These are phyloP conservation scores for Sardina pilchardus DNA, from an alignment of 2,113 vertebrate species.

Conservation along the genomic window DNA sequence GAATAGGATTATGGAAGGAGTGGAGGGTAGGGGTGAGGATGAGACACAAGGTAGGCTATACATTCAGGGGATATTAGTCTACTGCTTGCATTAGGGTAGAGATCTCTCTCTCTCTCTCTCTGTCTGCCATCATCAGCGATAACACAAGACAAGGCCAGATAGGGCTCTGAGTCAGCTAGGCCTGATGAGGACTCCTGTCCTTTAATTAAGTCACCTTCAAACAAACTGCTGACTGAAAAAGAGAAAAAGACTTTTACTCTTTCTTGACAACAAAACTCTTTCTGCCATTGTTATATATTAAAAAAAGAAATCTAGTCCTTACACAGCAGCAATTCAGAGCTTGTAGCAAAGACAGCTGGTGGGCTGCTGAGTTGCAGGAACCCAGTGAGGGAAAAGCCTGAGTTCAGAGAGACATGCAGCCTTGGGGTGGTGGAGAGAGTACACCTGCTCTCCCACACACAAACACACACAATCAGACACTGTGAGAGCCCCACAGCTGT, in stretches of 20 bases:
- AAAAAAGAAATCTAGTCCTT: background rate
- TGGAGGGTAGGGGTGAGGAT: background rate
- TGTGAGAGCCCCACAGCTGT: slow-evolving; percentile 52
- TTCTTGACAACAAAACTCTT: background rate
- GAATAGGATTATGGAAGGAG: slow-evolving; percentile 21
- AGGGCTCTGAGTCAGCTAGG: background rate
- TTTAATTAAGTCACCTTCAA: slow-evolving; percentile 30
- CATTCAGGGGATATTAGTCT: background rate
- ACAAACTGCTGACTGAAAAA: slow-evolving; percentile 19
- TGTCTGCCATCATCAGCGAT: slow-evolving; percentile 10
- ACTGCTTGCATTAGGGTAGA: background rate
- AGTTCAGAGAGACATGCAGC: slow-evolving; percentile 61
- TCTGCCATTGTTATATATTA: background rate
- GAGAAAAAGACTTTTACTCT: background rate
- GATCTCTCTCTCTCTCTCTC: no score
- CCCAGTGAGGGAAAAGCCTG: slow-evolving; percentile 50
- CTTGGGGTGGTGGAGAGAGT: slow-evolving; percentile 57
- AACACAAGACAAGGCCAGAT: background rate
- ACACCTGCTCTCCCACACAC: slow-evolving; percentile 57
- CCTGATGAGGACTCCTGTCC: slow-evolving; percentile 22
- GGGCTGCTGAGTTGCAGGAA: slow-evolving; percentile 64
- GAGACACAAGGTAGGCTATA: background rate
- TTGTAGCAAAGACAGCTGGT: slow-evolving; percentile 55
- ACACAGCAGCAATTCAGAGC: slow-evolving; percentile 27
- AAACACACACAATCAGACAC: slow-evolving; percentile 56